Percentiles rank a stretch among this genome's conserved stretches.
phyloP scores from a whole-genome alignment of 2,797 vertebrate species.

The Steatocranus sp. region DNA sequence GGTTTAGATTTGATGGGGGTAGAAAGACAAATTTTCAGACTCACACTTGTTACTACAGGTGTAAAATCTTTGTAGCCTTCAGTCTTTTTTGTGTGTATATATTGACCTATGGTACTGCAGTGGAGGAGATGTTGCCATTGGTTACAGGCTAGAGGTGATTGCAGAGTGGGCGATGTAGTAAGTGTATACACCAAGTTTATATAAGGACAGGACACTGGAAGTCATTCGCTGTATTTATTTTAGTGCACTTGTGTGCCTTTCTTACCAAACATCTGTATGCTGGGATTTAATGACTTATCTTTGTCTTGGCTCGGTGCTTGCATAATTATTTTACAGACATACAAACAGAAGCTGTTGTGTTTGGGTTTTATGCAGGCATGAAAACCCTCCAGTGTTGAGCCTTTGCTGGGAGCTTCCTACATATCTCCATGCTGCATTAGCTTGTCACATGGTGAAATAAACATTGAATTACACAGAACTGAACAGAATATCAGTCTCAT shows the following conservation, averaged over 20 bases:
- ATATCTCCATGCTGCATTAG: not conserved
- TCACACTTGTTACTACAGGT: constrained; percentile 5
- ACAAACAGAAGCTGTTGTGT: not conserved
- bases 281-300: not conserved
- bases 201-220: constrained; percentile 32
- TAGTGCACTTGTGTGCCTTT: not conserved
- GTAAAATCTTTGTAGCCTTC: not conserved
- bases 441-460: not conserved
- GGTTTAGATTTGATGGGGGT: not conserved
- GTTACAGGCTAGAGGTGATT: constrained; percentile 55
- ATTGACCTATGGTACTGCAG: constrained; percentile 36
- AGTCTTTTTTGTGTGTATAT: constrained; percentile 4
- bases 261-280: not conserved
- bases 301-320: not conserved
- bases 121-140: constrained; percentile 63
- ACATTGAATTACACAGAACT: not conserved
- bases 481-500: not conserved
- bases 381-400: not conserved
- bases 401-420: not conserved
- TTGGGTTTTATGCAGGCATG: not conserved
- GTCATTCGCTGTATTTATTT: not conserved
- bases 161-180: constrained; percentile 43
- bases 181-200: constrained; percentile 52
- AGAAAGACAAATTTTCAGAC: not conserved
- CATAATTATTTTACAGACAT: not conserved